Evolutionary conservation across 2,113 vertebrate species (phyloP).

Genomic region (Procavia capensis): DNA sequence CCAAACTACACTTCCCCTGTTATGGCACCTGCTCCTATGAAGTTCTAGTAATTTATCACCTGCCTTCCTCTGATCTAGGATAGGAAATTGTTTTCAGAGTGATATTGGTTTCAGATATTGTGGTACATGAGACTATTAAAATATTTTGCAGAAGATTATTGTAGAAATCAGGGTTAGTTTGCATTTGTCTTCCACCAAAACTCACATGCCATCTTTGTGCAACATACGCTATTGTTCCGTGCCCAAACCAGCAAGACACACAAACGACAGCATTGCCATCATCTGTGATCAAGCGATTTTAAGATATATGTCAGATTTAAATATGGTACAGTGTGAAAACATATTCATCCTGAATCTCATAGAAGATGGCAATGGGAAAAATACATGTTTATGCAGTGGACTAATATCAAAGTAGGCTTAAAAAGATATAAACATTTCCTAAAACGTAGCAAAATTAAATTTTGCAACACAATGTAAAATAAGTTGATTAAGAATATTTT

Average conservation of each 20-base stretch:
- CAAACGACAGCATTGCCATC: neutral
- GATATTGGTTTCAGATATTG: too few species aligned
- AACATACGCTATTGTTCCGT: neutral
- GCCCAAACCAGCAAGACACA: neutral
- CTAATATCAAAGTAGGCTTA: neutral
- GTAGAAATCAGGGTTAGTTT: neutral
- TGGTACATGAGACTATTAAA: accelerated
- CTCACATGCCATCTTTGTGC: neutral
- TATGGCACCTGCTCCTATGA: neutral
- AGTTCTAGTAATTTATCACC: neutral
- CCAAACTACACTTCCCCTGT: neutral
- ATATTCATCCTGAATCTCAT: neutral
- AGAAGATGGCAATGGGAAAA: neutral
- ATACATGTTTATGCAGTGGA: neutral
- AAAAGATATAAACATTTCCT: neutral
- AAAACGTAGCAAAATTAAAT: neutral
- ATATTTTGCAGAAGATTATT: neutral
- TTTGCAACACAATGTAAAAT: neutral
- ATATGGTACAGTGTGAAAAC: neutral
- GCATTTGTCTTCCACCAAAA: neutral
- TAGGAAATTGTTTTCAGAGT: neutral
- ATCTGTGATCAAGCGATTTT: slow-evolving; percentile 8
- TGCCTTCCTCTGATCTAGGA: accelerated
- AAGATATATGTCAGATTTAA: neutral
- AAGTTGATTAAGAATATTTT: neutral